Base-by-base conservation (phyloP, 2,888 invertebrate species). In the Dasypolia templi region DNA sequence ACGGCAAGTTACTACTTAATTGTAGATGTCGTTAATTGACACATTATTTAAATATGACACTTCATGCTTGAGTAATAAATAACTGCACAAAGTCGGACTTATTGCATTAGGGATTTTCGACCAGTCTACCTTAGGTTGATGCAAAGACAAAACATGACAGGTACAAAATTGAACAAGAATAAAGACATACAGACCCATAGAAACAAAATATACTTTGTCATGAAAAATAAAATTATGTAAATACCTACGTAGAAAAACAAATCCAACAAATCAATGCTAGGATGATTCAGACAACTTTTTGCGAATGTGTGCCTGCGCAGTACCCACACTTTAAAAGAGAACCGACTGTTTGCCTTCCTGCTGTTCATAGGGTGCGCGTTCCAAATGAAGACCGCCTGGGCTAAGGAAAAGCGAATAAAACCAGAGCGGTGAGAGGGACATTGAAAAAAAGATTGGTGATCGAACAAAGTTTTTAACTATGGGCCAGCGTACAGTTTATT, bases 11-110 rank as follows among this genome's bases (percentile, higher is more conserved):
- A 19, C 7, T 73, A 49, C 42, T 65, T 59, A 55, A 29, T 59
- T 42, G 26, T 79, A 55, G 59, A 49, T 29, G 26, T 51, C 32
- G 11, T 22, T 55, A 59, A 65, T 65, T 64, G 71, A n/a, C 32
- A 19, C 39, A 17, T 39, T 17, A 17, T 17, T 49, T 17, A 49
- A n/a, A n/a, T n/a, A n/a, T n/a, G n/a, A n/a, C n/a, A n/a, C n/a
- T 56, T 65, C 46, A 35, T 26, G 39, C 9, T 39, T 35, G 5
- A 5, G 3, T 46, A 0, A 42, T 19, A 26, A 64, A 65, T 35
- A n/a, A 3, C 1, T 35, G 9, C n/a, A 39, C 19, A 35, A 35
- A 65, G 9, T 14, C 26, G 11, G 22, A 35, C 3, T 44, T 19
- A 46, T 32, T 46, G 9, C 65, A 3, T 14, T n/a, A 26, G 5